A percentile compares a stretch with the other conserved stretches of the same genome.
These are phyloP conservation scores for Nezara viridula DNA, from an alignment of 2,888 invertebrate genomes.

Conservation along the genomic window DNA sequence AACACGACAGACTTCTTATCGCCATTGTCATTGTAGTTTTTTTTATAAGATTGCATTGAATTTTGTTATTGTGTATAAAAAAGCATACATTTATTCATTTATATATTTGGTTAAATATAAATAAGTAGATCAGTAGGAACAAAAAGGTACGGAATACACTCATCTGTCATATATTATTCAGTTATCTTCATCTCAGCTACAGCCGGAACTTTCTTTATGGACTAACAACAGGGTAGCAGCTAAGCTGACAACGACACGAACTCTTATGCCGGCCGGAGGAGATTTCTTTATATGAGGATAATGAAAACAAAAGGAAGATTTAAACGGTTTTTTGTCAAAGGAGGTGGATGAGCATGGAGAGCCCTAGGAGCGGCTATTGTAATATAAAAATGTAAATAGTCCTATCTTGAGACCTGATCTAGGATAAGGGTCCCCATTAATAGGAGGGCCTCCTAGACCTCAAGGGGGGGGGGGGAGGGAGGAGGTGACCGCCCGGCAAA, in stretches of 20 bases:
- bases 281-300: slow-evolving; percentile 22
- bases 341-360: neutral
- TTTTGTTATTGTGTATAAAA: too few species aligned
- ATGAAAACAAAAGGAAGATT: slow-evolving; percentile 11
- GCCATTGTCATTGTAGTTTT: too few species aligned
- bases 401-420: slow-evolving; percentile 7
- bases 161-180: neutral
- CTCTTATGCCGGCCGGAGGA: neutral
- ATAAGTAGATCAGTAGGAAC: neutral
- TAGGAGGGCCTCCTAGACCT: neutral
- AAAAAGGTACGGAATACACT: neutral
- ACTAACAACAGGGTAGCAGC: neutral
- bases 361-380: slow-evolving; percentile 7
- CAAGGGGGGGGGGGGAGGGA: neutral
- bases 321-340: slow-evolving; percentile 21
- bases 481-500: neutral
- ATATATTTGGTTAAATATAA: too few species aligned
- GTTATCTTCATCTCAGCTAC: neutral
- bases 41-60: too few species aligned
- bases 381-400: slow-evolving; percentile 48
- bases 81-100: too few species aligned
- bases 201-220: neutral
- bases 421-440: slow-evolving; percentile 22
- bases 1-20: too few species aligned
- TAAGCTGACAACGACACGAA: slow-evolving; percentile 2